Percentiles rank a stretch among this genome's conserved stretches.
Evolutionary conservation across 1,140 invertebrate genomes (phyloP).

Genomic region (Rhopalosiphum maidis): DNA sequence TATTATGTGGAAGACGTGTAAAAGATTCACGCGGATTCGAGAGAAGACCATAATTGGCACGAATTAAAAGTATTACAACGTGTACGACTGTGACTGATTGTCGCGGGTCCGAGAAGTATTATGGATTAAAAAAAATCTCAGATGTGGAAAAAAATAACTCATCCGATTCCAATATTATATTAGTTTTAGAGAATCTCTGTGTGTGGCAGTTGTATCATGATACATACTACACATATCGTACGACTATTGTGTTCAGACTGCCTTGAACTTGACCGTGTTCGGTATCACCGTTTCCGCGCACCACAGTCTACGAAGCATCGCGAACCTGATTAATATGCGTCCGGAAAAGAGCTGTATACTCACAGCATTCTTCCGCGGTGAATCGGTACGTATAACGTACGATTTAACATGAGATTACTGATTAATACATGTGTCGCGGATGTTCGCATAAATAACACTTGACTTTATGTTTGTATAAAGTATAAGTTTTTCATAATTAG

Average conservation of each 20-base stretch:
- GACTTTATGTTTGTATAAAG: not conserved
- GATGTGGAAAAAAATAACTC: not conserved
- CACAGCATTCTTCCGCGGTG: not conserved
- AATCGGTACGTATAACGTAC: not conserved
- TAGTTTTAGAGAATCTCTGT: not conserved
- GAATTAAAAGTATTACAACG: not conserved
- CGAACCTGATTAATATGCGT: not conserved
- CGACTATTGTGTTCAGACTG: too few relatives aligned
- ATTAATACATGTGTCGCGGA: not conserved
- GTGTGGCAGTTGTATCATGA: not conserved
- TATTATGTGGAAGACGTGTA: not conserved
- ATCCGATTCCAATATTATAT: not conserved
- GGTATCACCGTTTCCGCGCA: not conserved
- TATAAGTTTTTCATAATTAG: not conserved
- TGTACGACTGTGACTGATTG: not conserved
- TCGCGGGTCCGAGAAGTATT: too few relatives aligned
- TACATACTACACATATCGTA: not conserved
- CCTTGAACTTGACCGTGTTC: conserved; percentile 47
- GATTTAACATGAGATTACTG: not conserved
- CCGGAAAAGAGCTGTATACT: conserved; percentile 14
- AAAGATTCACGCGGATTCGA: not conserved
- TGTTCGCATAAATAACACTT: not conserved
- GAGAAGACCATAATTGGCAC: not conserved
- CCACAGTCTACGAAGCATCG: not conserved
- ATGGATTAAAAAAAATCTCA: not conserved